A percentile compares a stretch with the other conserved stretches of the same genome.
These are phyloP conservation scores for Lophochroa leadbeateri DNA, from an alignment of 2,113 vertebrate species.

Conservation along the genomic window DNA sequence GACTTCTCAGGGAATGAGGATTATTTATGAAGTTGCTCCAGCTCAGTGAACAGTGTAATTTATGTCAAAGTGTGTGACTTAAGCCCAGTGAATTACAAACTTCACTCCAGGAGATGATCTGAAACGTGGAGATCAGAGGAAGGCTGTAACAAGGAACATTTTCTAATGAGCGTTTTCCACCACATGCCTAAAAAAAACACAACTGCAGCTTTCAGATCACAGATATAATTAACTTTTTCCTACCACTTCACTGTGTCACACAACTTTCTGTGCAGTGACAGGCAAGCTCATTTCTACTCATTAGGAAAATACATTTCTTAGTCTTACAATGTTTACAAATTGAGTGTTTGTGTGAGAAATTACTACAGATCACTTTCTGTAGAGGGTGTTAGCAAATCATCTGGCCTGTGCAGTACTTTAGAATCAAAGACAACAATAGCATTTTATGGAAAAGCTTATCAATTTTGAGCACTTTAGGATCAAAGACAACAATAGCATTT, in stretches of 20 bases:
- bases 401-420: not conserved
- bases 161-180: not conserved
- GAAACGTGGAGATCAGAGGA: not conserved
- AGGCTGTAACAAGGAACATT: not conserved
- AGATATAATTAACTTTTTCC: not conserved
- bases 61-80: slow-evolving; percentile 5
- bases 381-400: not conserved
- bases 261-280: not conserved
- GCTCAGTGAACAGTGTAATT: slow-evolving; percentile 43
- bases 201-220: not conserved
- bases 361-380: not conserved
- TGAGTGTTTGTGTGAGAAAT: not conserved
- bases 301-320: not conserved
- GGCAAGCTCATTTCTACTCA: not conserved
- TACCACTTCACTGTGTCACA: not conserved
- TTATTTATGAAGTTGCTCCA: slow-evolving; percentile 43
- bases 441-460: not conserved
- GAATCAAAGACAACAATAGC: not conserved
- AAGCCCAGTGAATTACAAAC: slow-evolving; percentile 9
- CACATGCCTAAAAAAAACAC: not conserved
- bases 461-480: not conserved
- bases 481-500: not conserved
- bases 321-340: not conserved
- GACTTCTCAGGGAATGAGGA: not conserved
- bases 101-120: not conserved